These are phyloP conservation scores for Aplidium turbinatum DNA, from an alignment of 23 tunicate species.

Conservation along the genomic window DNA sequence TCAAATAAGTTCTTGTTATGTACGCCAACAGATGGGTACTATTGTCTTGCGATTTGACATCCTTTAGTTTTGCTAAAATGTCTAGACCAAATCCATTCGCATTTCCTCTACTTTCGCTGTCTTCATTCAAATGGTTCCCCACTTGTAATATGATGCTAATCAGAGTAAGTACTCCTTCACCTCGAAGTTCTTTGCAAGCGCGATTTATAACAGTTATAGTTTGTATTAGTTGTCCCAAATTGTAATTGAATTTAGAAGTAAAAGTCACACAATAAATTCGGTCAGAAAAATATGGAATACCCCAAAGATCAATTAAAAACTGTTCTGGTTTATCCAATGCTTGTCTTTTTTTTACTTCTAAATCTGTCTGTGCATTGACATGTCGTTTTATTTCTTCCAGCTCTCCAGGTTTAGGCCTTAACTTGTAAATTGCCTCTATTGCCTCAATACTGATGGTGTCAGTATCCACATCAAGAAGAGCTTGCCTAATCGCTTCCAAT, in stretches of 20 bases:
- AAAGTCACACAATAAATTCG: conserved; percentile 69
- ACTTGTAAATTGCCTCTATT: conserved; percentile 55
- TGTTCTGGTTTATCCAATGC: conserved; percentile 68
- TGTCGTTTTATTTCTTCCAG: conserved; percentile 32
- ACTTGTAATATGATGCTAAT: conserved; percentile 16
- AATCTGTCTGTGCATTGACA: conserved; percentile 29
- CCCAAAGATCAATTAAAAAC: conserved; percentile 52
- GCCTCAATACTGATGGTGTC: conserved; percentile 52
- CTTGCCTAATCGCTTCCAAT: conserved; percentile 40
- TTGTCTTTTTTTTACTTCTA: conserved; percentile 37
- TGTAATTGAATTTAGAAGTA: conserved; percentile 35
- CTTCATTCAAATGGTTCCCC: conserved; percentile 22
- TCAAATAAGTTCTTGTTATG: conserved; percentile 7
- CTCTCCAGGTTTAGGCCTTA: conserved; percentile 51
- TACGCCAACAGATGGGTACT: conserved; percentile 5
- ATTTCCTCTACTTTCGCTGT: conserved; percentile 29
- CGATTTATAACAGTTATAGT: conserved; percentile 34
- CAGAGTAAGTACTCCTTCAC: not conserved
- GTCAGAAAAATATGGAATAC: conserved; percentile 50
- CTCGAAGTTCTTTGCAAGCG: conserved; percentile 29
- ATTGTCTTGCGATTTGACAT: conserved; percentile 62
- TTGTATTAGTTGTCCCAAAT: conserved; percentile 22
- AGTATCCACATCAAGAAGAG: conserved; percentile 55
- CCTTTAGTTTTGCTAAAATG: conserved; percentile 71
- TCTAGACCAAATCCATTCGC: conserved; percentile 75